Percentiles rank a stretch among this genome's conserved stretches.
These are phyloP conservation scores for Micronycteris hirsuta DNA, from an alignment of 2,113 vertebrate genomes.

Conservation along the genomic window DNA sequence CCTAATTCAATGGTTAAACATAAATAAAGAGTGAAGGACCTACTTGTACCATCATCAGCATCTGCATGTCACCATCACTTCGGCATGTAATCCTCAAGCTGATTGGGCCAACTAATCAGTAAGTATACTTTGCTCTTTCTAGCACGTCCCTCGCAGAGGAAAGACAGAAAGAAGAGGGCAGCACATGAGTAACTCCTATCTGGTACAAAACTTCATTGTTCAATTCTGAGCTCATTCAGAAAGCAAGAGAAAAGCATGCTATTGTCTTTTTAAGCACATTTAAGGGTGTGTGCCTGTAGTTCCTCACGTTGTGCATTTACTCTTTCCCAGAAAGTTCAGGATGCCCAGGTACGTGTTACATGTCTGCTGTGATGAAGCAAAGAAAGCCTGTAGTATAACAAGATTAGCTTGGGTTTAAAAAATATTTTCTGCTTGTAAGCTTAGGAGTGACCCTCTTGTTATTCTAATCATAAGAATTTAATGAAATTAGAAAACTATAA, in stretches of 20 bases:
- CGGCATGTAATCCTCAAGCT: not conserved
- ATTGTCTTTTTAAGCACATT: not conserved
- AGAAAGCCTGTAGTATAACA: slow-evolving; percentile 1
- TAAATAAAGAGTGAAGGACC: not conserved
- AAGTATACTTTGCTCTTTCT: slow-evolving; percentile 38
- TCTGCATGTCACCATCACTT: not conserved
- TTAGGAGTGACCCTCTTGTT: not conserved
- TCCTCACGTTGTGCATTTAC: rapidly evolving
- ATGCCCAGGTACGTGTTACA: not conserved
- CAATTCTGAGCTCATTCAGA: not conserved
- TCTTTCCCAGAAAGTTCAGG: not conserved
- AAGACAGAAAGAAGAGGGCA: not conserved
- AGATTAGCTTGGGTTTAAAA: not conserved
- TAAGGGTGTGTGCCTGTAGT: not conserved
- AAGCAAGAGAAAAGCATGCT: slow-evolving; percentile 18
- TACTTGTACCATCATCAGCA: not conserved
- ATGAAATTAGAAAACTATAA: not conserved
- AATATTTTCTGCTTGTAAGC: not conserved
- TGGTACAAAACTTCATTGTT: slow-evolving; percentile 49
- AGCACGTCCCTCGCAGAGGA: not conserved
- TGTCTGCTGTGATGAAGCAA: not conserved
- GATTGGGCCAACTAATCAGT: not conserved
- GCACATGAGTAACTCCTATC: not conserved
- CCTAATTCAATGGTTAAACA: slow-evolving; percentile 11
- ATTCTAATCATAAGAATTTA: not conserved